Evolutionary conservation across 2,888 invertebrate species (phyloP).

Genomic region (Caenorhabditis sp.): DNA sequence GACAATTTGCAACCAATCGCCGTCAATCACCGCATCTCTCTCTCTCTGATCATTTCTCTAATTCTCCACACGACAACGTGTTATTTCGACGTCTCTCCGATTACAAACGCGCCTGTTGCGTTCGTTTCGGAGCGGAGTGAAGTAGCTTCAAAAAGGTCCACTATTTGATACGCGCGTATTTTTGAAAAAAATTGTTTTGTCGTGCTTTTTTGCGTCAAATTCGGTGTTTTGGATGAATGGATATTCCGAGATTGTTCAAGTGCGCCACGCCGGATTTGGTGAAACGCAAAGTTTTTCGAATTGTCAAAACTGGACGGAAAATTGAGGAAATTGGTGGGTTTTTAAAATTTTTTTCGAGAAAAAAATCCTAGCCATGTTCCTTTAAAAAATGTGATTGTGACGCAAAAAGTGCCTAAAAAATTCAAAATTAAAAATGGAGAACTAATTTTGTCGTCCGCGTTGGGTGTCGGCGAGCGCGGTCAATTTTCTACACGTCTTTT

Average conservation of each 20-base stretch:
- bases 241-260: conserved; percentile 38
- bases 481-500: no score
- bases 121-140: neutral
- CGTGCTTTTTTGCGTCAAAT: neutral
- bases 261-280: conserved; percentile 37
- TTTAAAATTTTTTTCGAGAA: neutral
- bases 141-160: neutral
- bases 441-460: no score
- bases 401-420: no score
- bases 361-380: no score
- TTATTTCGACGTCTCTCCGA: neutral
- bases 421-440: no score
- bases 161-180: neutral
- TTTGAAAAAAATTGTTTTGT: no score
- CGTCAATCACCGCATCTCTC: neutral
- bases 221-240: conserved; percentile 12
- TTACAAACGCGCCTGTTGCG: neutral
- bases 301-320: neutral
- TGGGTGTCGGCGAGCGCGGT: no score
- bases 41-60: neutral
- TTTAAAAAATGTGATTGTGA: neutral
- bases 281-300: conserved; percentile 26
- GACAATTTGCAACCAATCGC: neutral
- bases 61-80: neutral
- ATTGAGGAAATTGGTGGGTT: neutral